A percentile compares a stretch with the other conserved stretches of the same genome.
These are phyloP conservation scores for Forbesichthys papilliferus DNA, from an alignment of 2,113 vertebrate genomes.

Conservation along the genomic window DNA sequence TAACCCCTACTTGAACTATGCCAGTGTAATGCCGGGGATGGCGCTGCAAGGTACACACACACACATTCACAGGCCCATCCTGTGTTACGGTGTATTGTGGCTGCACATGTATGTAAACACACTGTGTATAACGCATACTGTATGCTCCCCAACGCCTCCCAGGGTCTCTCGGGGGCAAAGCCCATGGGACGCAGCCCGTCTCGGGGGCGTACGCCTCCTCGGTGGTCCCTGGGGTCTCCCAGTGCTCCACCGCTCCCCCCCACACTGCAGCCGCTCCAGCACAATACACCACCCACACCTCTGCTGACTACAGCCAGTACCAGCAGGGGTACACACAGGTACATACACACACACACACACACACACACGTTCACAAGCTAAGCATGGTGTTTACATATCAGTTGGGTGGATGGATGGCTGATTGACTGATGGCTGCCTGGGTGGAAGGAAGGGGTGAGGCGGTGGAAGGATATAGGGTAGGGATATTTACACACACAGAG, in stretches of 20 bases:
- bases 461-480: conserved; percentile 44
- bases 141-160: not conserved
- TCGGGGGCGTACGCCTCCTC: conserved; percentile 69
- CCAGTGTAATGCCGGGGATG: conserved; percentile 89
- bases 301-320: conserved; percentile 82
- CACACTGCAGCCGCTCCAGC: conserved; percentile 58
- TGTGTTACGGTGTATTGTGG: too few relatives aligned
- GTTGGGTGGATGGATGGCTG: conserved; percentile 6
- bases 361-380: not conserved
- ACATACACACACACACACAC: conserved; percentile 9
- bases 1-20: conserved; percentile 95
- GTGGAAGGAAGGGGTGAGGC: conserved; percentile 33
- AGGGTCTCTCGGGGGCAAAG: conserved; percentile 81
- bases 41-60: conserved; percentile 79
- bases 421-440: not conserved
- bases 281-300: conserved; percentile 79
- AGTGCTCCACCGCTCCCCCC: conserved; percentile 68
- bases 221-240: conserved; percentile 77
- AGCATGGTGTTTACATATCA: not conserved
- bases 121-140: not conserved
- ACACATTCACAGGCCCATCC: not conserved
- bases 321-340: conserved; percentile 81
- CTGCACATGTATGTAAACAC: not conserved
- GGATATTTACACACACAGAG: not conserved
- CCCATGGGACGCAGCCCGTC: conserved; percentile 70